Percentiles rank a stretch among this genome's conserved stretches.
Evolutionary conservation across 1,140 invertebrate genomes (phyloP).

Genomic region (Babylonia areolata): DNA sequence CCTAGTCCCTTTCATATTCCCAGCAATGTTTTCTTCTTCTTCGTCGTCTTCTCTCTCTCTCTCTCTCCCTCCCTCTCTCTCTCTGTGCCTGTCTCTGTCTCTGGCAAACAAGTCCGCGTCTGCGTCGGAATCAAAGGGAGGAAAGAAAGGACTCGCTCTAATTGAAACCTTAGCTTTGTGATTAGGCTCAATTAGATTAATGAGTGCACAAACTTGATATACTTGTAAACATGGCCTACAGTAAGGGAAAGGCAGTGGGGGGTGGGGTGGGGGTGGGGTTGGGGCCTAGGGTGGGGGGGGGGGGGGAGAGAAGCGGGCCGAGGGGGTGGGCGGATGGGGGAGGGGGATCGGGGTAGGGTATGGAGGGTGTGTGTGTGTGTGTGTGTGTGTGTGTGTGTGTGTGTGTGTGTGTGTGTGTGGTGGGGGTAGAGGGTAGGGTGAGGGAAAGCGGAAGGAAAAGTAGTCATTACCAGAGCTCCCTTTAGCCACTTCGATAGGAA

Average conservation of each 20-base stretch:
- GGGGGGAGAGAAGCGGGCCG: not conserved
- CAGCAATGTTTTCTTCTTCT: not conserved
- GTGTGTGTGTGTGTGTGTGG: not conserved
- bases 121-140: not conserved
- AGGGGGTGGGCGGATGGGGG: not conserved
- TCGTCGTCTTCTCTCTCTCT: too few relatives aligned
- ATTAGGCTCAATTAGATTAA: conserved; percentile 30
- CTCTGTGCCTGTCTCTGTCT: not conserved
- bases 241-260: not conserved
- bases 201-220: conserved; percentile 30
- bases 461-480: not conserved
- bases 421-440: too few relatives aligned
- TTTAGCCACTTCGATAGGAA: not conserved
- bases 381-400: too few relatives aligned
- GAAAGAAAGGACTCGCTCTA: not conserved
- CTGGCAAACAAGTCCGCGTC: not conserved
- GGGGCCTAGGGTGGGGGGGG: too few relatives aligned
- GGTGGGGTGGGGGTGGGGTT: not conserved
- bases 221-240: conserved; percentile 13
- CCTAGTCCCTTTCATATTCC: too few relatives aligned
- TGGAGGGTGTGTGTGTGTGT: too few relatives aligned
- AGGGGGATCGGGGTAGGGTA: too few relatives aligned
- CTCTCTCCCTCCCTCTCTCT: too few relatives aligned
- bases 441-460: not conserved
- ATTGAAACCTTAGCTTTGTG: conserved; percentile 19